These are phyloP conservation scores for Thymelicus lineola DNA, from an alignment of 2,888 invertebrate species.

Conservation along the genomic window DNA sequence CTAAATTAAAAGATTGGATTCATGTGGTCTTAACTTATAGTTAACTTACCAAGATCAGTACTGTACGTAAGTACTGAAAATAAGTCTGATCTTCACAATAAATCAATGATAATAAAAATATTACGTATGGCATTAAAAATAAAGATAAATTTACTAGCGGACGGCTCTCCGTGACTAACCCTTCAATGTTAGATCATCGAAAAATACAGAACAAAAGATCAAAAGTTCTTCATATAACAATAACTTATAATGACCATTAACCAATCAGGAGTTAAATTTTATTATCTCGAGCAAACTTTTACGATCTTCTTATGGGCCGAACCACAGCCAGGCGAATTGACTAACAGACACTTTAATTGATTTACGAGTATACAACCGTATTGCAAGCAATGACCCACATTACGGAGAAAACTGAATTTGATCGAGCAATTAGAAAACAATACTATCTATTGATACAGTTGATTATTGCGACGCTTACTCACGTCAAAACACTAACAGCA, in stretches of 20 bases:
- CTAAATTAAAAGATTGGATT: no score
- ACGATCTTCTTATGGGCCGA: constrained; percentile 44
- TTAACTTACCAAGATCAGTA: no score
- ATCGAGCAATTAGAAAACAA: constrained; percentile 4
- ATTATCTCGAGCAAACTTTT: constrained; percentile 54
- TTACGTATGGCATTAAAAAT: neutral
- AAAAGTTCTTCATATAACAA: constrained; percentile 48
- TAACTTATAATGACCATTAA: constrained; percentile 49
- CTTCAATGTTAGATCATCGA: constrained; percentile 25
- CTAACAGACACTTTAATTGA: constrained; percentile 36
- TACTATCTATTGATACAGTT: neutral
- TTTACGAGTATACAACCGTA: constrained; percentile 18
- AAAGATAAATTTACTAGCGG: neutral
- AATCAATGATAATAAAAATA: no score
- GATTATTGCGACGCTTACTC: neutral
- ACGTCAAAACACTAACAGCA: no score
- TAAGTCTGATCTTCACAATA: no score
- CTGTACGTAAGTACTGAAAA: no score
- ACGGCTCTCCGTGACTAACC: neutral
- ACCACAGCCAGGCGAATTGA: constrained; percentile 27
- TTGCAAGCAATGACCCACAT: constrained; percentile 21
- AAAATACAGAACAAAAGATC: constrained; percentile 45
- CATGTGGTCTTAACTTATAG: no score
- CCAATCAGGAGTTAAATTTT: constrained; percentile 55
- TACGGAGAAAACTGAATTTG: constrained; percentile 3